Evolutionary conservation across 2,113 vertebrate species (phyloP).

Genomic region (Motacilla tschutschensis): DNA sequence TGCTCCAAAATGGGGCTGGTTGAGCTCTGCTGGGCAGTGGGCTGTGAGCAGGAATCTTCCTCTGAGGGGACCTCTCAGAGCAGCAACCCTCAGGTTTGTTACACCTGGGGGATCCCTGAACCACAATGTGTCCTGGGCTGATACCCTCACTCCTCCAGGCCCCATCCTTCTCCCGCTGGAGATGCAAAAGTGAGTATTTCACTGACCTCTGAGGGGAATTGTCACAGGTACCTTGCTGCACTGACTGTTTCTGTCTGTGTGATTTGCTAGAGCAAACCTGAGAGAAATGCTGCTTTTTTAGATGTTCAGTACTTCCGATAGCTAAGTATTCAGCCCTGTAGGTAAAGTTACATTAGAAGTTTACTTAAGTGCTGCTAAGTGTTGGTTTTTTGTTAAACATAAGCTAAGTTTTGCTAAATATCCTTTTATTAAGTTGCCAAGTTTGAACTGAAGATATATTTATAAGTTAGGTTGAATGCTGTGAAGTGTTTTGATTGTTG

Average conservation of each 20-base stretch:
- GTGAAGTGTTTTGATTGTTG: not conserved
- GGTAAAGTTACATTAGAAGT: not conserved
- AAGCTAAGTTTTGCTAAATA: not conserved
- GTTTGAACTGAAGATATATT: not conserved
- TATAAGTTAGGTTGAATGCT: not conserved
- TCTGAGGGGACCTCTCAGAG: not conserved
- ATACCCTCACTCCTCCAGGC: not conserved
- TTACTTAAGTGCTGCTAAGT: not conserved
- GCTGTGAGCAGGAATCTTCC: not conserved
- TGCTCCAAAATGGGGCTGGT: not conserved
- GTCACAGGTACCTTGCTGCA: not conserved
- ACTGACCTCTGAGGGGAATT: not conserved
- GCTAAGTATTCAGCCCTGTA: not conserved
- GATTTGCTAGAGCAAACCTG: not conserved
- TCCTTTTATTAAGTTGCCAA: not conserved
- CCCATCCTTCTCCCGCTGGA: not conserved
- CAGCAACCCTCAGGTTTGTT: not conserved
- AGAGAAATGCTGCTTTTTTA: not conserved
- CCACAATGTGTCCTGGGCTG: not conserved
- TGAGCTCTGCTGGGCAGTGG: not conserved
- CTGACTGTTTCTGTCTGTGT: not conserved
- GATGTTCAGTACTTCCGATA: not conserved
- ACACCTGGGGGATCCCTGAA: not conserved
- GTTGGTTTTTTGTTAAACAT: not conserved
- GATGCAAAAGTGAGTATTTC: not conserved